Base-by-base conservation (phyloP, 2,888 invertebrate genomes). In the Brenthis daphne region DNA sequence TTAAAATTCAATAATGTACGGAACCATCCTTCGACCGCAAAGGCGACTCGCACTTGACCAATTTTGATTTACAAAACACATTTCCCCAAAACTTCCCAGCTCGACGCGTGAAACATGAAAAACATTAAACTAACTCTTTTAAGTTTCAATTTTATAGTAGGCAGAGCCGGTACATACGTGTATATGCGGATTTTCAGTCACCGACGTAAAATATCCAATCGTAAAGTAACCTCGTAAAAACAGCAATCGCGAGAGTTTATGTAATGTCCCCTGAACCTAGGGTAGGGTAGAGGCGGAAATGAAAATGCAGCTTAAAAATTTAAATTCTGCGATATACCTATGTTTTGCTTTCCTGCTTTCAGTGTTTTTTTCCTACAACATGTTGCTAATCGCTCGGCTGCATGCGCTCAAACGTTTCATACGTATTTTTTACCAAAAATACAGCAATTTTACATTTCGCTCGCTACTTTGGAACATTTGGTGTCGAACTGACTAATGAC, bases 141-240 rank as follows among this genome's bases (percentile, higher is more conserved):
- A 60, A 48, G 50, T 29, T 50, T 50, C 24, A 54, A 16, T 63
- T 37, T 61, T 54, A 69, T 48, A 20, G 57, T 53, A 24, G 20
- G 20, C 53, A 48, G n/a, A 57, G 12, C 68, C 57, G 57, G 63
- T 48, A 53, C 57, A 55, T 64, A 33, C 11, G 13, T 33, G n/a
- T 53, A n/a, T 53, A 53, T 53, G 53, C 20, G 20, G 48, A 56
- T 53, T 64, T 60, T 33, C 37, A 57, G 53, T 57, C 58, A 55
- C 66, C 58, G 55, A 64, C 68, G 71, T 71, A 66, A 71, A 71
- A 71, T 69, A 69, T 57, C 69, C 72, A 72, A 72, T 75, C 76
- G 74, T 75, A 76, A 76, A 75, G 60, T 64, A 74, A 73, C 69
- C 77, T 80, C 82, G 79, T 83, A 82, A 83, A 82, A 82, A 75